A percentile compares a stretch with the other conserved stretches of the same genome.
Conservation (phyloP, 1,140 invertebrate species). For the Cydia amplana region DNA sequence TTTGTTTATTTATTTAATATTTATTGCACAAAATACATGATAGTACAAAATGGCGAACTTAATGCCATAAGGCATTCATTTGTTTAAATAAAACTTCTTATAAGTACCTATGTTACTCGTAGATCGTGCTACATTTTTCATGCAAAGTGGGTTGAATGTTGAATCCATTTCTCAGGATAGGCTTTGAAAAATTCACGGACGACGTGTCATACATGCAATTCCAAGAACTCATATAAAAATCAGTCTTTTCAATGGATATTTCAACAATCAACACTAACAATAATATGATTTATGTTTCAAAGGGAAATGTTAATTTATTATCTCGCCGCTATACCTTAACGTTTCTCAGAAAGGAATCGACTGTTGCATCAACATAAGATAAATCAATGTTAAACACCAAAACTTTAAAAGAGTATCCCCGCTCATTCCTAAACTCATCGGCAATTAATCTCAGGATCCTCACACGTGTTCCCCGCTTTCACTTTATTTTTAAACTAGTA, state of each 20-base stretch:
- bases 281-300: not conserved
- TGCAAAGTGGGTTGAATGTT: too few relatives aligned
- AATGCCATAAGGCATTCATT: not conserved
- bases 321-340: not conserved
- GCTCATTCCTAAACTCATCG: conserved; percentile 33
- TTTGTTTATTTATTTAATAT: not conserved
- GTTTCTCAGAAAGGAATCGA: not conserved
- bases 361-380: not conserved
- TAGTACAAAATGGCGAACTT: too few relatives aligned
- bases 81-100: not conserved
- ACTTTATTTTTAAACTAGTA: conserved; percentile 67
- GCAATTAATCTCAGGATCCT: conserved; percentile 62
- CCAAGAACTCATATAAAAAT: not conserved
- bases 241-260: not conserved
- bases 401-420: conserved; percentile 9
- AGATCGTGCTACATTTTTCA: too few relatives aligned
- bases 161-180: too few relatives aligned
- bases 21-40: too few relatives aligned
- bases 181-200: too few relatives aligned
- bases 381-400: conserved; percentile 7
- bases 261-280: not conserved
- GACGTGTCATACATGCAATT: too few relatives aligned
- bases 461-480: conserved; percentile 62
- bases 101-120: too few relatives aligned
- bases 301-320: not conserved